Conservation (phyloP, 2,797 vertebrate genomes). For the Cuculus canorus region DNA sequence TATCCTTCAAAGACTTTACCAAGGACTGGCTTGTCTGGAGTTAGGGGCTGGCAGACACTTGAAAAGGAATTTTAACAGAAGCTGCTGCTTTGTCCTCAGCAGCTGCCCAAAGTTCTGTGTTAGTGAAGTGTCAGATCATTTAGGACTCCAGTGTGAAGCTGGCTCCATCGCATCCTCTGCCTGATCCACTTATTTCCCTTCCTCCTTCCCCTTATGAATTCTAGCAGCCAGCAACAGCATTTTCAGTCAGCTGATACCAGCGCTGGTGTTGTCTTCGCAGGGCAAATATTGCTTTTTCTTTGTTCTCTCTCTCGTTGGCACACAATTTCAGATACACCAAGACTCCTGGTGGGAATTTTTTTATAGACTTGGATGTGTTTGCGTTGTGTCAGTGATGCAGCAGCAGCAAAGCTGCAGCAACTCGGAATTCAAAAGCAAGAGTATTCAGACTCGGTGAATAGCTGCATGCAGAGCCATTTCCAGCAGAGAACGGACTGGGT, state of each 20-base stretch:
- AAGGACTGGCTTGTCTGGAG: neutral
- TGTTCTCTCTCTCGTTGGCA: neutral
- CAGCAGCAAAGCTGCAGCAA: neutral
- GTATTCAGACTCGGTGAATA: neutral
- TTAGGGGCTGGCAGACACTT: neutral
- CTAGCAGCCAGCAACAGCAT: neutral
- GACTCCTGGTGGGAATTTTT: neutral
- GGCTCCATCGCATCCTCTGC: neutral
- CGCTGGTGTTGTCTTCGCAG: neutral
- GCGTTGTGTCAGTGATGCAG: neutral
- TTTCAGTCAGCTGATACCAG: neutral
- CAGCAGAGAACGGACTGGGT: neutral
- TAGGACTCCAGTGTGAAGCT: neutral
- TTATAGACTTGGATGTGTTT: neutral
- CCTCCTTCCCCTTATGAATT: neutral
- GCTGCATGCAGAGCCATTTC: neutral
- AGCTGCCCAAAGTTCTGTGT: neutral
- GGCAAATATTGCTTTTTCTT: neutral
- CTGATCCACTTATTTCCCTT: accelerated
- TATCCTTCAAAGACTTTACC: neutral
- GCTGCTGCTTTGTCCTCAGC: neutral
- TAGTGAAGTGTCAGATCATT: neutral
- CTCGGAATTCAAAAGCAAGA: neutral
- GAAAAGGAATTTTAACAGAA: neutral
- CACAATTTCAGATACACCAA: neutral